phyloP scores from a whole-genome alignment of 2,888 invertebrate species.

The Theretra japonica region DNA sequence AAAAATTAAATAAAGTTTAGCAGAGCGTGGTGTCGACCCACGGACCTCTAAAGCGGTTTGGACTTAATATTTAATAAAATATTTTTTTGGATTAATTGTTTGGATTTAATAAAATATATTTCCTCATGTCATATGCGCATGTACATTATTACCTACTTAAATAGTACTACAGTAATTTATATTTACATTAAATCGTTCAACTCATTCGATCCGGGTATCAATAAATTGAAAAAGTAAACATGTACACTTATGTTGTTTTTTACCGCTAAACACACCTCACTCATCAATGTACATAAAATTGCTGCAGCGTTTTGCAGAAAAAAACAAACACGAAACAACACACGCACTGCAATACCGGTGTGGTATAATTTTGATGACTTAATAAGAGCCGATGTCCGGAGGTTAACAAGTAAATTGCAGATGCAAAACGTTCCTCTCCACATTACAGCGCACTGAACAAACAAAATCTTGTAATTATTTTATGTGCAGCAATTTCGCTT shows the following conservation, averaged over 20 bases:
- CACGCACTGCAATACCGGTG: conserved; percentile 46
- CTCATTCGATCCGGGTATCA: not conserved
- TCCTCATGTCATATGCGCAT: no score
- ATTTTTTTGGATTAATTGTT: no score
- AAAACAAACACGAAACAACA: conserved; percentile 40
- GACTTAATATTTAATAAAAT: no score
- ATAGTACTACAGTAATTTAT: no score
- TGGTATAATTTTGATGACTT: conserved; percentile 70
- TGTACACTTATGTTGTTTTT: conserved; percentile 22
- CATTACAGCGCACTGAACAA: conserved; percentile 52
- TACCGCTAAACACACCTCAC: conserved; percentile 2
- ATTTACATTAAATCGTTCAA: no score
- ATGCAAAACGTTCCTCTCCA: conserved; percentile 51
- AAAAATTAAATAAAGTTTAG: conserved; percentile 59
- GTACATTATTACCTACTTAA: no score
- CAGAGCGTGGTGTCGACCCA: conserved; percentile 89
- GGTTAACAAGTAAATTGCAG: conserved; percentile 68
- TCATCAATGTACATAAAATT: conserved; percentile 25
- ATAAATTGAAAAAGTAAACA: conserved; percentile 18
- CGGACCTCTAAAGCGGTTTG: no score
- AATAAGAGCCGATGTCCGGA: conserved; percentile 64
- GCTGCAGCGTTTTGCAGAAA: conserved; percentile 39
- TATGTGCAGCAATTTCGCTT: conserved; percentile 60
- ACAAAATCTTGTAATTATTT: conserved; percentile 65
- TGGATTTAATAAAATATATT: not conserved